A percentile compares a stretch with the other conserved stretches of the same genome.
phyloP scores from a whole-genome alignment of 2,888 invertebrate genomes.

The Creontiades dilutus region DNA sequence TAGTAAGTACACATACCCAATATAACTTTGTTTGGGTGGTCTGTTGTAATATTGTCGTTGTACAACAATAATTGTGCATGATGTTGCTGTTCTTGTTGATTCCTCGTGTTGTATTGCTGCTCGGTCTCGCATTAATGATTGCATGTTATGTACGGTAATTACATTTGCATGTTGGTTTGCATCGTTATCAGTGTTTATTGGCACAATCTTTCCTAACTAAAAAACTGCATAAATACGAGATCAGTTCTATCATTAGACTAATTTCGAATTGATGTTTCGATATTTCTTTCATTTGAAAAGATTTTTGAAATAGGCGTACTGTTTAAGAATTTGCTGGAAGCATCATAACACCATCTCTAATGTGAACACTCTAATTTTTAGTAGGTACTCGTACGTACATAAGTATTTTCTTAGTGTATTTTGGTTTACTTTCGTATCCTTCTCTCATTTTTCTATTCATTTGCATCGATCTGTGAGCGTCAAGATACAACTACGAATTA shows the following conservation, averaged over 20 bases:
- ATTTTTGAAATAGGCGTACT: background rate
- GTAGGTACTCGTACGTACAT: background rate
- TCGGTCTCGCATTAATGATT: background rate
- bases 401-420: background rate
- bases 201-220: constrained; percentile 18
- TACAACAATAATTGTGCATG: background rate
- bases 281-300: background rate
- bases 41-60: constrained; percentile 37
- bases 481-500: too few species aligned
- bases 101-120: background rate
- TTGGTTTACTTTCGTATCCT: background rate
- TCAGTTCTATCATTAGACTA: background rate
- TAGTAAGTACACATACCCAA: constrained; percentile 88
- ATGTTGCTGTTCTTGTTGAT: background rate
- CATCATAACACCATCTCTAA: constrained; percentile 47
- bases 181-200: background rate
- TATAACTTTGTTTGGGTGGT: constrained; percentile 51
- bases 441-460: background rate
- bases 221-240: background rate
- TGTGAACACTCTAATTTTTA: background rate
- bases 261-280: background rate
- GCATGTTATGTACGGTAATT: background rate
- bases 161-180: background rate
- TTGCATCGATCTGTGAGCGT: background rate
- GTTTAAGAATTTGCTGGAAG: constrained; percentile 60